Evolutionary conservation across 2,797 vertebrate species (phyloP), one percentile per base, ranked within the genome.

Genomic region (Chrosomus eos): DNA sequence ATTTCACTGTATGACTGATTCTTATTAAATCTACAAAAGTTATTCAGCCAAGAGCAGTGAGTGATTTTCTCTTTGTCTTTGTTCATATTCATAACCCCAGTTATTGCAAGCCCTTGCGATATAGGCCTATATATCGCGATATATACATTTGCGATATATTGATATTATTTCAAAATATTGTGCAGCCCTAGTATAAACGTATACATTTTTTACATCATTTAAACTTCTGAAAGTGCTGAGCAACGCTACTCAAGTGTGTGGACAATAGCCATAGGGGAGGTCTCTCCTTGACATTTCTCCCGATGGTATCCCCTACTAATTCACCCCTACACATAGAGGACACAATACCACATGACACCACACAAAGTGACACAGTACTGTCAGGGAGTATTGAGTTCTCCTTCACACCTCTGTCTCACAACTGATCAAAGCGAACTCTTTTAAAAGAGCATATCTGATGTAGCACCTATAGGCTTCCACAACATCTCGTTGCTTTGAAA

Each of bases 181-280:
- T 36, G 36, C 5, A 36, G 5, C 36, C 36, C 36, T 6, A 36
- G 36, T 36, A 36, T 36, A 73, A 36, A 58, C 45, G 1, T 14
- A 4, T 45, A 14, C 4, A 45, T 45, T 16, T 16, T 45, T 45
- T 16, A 16, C 45, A 45, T 45, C 4, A 16, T 45, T 45, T 45
- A 16, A 45, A 45, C 14, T 45, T 45, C 45, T 45, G 14, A 45
- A 45, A 16, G 45, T 45, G 45, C 14, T 16, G 92, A 90, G 89
- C 88, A 89, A 70, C 88, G 90, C 90, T 82, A 1, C 28, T 28
- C 23, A 67, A 67, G 55, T 28, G 81, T 76, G 33, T 53, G 19
- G 11, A 83, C 45, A 53, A 76, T 14, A 67, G 21, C 45, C 31
- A 85, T 86, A 74, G 60, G 81, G 89, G 88, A 76, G 81, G 81